These are phyloP conservation scores for Conus canariensis DNA, from an alignment of 2,888 invertebrate species.

Conservation along the genomic window DNA sequence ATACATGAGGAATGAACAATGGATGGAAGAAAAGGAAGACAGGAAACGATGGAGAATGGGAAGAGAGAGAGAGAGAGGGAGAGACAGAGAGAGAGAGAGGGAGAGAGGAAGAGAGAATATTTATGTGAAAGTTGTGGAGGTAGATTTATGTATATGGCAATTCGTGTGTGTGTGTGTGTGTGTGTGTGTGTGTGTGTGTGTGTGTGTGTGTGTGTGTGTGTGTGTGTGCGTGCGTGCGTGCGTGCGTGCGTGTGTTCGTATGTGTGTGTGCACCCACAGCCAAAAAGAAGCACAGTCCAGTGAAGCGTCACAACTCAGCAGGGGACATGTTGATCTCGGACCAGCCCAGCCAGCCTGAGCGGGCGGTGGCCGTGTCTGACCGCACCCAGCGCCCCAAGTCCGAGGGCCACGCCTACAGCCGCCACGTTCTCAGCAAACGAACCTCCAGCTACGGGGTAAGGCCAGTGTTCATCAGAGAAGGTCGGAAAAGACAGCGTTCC, in stretches of 20 bases:
- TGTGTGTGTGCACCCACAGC: constrained; percentile 81
- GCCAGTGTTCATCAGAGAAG: background rate
- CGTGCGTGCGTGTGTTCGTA: background rate
- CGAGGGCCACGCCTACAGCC: constrained; percentile 93
- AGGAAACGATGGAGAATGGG: no score
- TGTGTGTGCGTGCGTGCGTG: no score
- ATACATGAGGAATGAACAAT: no score
- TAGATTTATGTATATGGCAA: no score
- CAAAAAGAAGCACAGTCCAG: constrained; percentile 93
- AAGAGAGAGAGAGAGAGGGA: no score
- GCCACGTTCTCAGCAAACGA: constrained; percentile 90
- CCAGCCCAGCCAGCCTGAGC: constrained; percentile 54
- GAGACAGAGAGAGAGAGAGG: no score
- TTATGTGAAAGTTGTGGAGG: no score
- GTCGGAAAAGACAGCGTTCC: background rate
- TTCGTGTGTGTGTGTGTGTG: no score
- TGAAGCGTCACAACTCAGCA: constrained; percentile 77
- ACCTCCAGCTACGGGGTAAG: constrained; percentile 96
- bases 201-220: no score
- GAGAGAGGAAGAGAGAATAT: no score
- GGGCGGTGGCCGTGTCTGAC: constrained; percentile 83
- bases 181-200: no score
- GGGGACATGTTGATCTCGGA: constrained; percentile 75
- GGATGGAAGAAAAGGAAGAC: no score
- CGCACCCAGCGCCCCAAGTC: constrained; percentile 96